Conservation (phyloP, 2,113 vertebrate species). For the Mormyrus iriodes region DNA sequence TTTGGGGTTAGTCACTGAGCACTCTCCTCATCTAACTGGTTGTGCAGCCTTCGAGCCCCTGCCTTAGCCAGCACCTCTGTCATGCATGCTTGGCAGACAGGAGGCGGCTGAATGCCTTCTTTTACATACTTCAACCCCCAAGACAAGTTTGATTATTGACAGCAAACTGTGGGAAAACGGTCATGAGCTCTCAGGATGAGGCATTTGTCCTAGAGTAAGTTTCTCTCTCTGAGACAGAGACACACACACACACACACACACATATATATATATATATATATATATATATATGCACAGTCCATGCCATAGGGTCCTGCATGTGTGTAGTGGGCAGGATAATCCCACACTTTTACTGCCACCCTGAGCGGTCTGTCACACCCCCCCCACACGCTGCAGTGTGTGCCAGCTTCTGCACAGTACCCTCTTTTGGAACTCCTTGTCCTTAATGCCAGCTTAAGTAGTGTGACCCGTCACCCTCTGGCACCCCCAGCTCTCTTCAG, state of each 20-base stretch:
- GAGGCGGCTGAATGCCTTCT: not conserved
- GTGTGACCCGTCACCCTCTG: not conserved
- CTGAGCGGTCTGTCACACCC: not conserved
- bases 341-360: not conserved
- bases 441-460: not conserved
- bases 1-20: not conserved
- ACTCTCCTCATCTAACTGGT: not conserved
- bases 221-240: not conserved
- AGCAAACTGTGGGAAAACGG: not conserved
- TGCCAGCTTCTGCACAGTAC: not conserved
- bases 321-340: not conserved
- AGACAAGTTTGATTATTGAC: not conserved
- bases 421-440: not conserved
- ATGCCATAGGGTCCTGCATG: not conserved
- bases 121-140: conserved; percentile 34
- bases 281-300: not conserved
- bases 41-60: not conserved
- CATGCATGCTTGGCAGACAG: not conserved
- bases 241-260: not conserved
- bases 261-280: too few species aligned
- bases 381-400: not conserved
- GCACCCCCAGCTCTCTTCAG: too few species aligned
- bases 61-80: not conserved
- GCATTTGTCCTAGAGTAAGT: not conserved
- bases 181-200: not conserved